Conservation (phyloP, 2,113 vertebrate genomes). For the Tyrannus savana region DNA sequence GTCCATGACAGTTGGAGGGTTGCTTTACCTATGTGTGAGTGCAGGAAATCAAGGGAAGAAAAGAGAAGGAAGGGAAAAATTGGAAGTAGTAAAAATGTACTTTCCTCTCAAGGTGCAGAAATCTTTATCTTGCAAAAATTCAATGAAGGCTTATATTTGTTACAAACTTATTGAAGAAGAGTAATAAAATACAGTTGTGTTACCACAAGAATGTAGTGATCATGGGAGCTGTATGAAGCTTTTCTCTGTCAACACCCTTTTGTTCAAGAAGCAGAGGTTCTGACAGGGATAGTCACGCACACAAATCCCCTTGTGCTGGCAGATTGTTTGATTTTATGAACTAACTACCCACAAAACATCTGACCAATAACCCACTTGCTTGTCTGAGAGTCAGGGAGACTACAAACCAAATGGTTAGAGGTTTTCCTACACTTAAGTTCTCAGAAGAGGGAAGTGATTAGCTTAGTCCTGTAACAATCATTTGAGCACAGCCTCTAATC, state of each 20-base stretch:
- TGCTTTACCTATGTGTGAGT: fast-evolving
- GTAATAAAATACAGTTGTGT: not conserved
- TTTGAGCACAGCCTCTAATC: not conserved
- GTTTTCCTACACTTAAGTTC: not conserved
- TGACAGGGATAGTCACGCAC: not conserved
- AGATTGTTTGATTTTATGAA: not conserved
- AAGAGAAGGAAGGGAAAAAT: not conserved
- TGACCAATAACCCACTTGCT: not conserved
- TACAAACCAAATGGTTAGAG: not conserved
- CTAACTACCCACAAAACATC: not conserved
- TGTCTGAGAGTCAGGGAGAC: not conserved
- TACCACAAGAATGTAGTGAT: not conserved
- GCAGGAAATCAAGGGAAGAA: not conserved
- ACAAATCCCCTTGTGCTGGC: not conserved
- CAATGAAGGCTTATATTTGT: not conserved
- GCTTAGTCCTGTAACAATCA: not conserved
- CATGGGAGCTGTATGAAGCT: not conserved
- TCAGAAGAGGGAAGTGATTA: not conserved
- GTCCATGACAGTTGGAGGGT: not conserved
- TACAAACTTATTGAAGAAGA: not conserved
- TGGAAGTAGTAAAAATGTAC: not conserved
- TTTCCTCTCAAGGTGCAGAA: not conserved
- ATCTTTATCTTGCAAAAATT: not conserved
- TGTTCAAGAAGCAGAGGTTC: not conserved
- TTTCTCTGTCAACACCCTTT: not conserved